phyloP scores from a whole-genome alignment of 2,113 vertebrate species.

The Dicentrarchus labrax region DNA sequence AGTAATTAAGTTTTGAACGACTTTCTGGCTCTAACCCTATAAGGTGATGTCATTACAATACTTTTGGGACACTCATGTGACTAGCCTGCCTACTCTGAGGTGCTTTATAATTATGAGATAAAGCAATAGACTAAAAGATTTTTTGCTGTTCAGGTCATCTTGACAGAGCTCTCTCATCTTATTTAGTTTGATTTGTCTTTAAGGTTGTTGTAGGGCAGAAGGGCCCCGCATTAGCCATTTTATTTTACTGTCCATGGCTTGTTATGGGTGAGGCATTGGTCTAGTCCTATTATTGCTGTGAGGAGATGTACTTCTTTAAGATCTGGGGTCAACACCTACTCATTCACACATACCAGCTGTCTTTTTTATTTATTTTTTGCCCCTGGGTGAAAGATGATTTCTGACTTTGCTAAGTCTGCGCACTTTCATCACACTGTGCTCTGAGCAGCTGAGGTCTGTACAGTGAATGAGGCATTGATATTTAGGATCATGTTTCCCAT shows the following conservation, averaged over 20 bases:
- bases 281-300: constrained; percentile 14
- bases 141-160: too few relatives aligned
- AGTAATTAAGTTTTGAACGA: background rate
- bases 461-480: constrained; percentile 71
- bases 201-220: background rate
- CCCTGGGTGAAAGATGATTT: constrained; percentile 47
- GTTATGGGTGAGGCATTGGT: background rate
- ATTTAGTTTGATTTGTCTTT: background rate
- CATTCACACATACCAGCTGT: constrained; percentile 56
- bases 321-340: constrained; percentile 29
- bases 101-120: background rate
- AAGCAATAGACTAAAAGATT: too few relatives aligned
- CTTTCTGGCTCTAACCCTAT: background rate
- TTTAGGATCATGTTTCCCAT: constrained; percentile 75
- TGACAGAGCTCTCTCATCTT: background rate
- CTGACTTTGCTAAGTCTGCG: constrained; percentile 59
- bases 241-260: background rate
- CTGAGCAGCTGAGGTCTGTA: constrained; percentile 70
- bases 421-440: constrained; percentile 63
- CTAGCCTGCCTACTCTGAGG: background rate
- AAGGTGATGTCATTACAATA: background rate
- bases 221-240: background rate
- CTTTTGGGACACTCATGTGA: background rate
- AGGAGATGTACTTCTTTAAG: constrained; percentile 30
- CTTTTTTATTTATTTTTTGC: constrained; percentile 8